phyloP scores from a whole-genome alignment of 2,888 invertebrate genomes.

The Laspeyria flexula region DNA sequence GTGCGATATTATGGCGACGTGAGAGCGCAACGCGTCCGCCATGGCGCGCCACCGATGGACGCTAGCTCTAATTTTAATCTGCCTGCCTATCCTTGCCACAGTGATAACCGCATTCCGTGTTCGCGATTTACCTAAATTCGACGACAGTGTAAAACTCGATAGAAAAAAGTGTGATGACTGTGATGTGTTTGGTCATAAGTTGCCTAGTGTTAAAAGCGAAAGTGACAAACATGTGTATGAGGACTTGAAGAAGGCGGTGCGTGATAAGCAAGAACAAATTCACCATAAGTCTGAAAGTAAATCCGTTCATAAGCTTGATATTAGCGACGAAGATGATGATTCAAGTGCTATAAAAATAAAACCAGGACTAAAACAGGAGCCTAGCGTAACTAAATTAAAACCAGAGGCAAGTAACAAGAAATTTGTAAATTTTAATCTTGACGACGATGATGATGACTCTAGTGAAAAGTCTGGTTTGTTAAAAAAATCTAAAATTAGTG shows the following conservation, averaged over 20 bases:
- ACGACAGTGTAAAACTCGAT: slow-evolving; percentile 58
- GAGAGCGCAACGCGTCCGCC: slow-evolving; percentile 72
- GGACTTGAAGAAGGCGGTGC: slow-evolving; percentile 62
- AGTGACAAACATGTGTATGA: slow-evolving; percentile 67
- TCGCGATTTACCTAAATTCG: slow-evolving; percentile 75
- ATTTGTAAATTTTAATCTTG: slow-evolving; percentile 24
- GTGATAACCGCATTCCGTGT: slow-evolving; percentile 85
- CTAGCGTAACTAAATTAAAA: slow-evolving; percentile 39
- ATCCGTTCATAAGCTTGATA: slow-evolving; percentile 50
- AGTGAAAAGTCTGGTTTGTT: slow-evolving; percentile 12
- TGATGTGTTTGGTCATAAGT: slow-evolving; percentile 70
- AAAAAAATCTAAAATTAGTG: slow-evolving; percentile 16
- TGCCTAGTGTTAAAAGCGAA: slow-evolving; percentile 70
- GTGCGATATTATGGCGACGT: slow-evolving; percentile 81
- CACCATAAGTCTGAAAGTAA: slow-evolving; percentile 57
- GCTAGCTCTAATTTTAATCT: slow-evolving; percentile 80
- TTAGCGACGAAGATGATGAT: slow-evolving; percentile 59
- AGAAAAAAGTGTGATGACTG: slow-evolving; percentile 75
- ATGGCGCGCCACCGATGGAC: slow-evolving; percentile 81
- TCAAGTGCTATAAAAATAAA: slow-evolving; percentile 43
- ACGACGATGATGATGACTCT: slow-evolving; percentile 13
- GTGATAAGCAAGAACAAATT: slow-evolving; percentile 61
- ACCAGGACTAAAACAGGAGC: slow-evolving; percentile 48
- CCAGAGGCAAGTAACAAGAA: slow-evolving; percentile 33
- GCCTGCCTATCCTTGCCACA: slow-evolving; percentile 78